Evolutionary conservation across 2,113 vertebrate species (phyloP), one percentile per base, ranked within the genome.

Genomic region (Plestiodon gilberti): DNA sequence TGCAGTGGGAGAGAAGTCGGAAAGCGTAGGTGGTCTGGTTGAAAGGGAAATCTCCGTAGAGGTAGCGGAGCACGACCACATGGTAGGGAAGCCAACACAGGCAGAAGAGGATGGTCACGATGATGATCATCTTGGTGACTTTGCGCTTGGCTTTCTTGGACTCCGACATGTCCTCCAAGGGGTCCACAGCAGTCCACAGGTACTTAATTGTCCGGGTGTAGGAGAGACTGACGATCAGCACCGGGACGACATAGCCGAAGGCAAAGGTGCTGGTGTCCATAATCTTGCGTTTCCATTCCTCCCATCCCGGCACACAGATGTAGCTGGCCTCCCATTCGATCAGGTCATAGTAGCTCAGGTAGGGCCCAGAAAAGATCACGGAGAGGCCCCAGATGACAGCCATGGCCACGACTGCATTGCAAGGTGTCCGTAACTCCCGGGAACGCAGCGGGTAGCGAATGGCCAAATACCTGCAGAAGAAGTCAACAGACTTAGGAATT

Each of bases 41-140:
- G 93, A 98, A 98, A 1, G 98, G 97, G 75, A 98, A 98, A 88
- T 98, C 97, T 73, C 98, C 98, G 0, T 98, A 98, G 55, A 97
- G 96, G 89, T 98, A 98, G 89, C 96, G 97, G 81, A 98, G 89
- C 89, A 98, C 97, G 61, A 98, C 96, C 67, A 98, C 94, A 0
- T 98, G 97, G 91, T 98, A 98, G 1, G 97, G 97, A 78, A 98
- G 95, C 97, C 98, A 98, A 88, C 98, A 98, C 71, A 98, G 96
- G 87, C 98, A 98, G 95, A 98, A 98, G 9, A 98, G 96, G 88
- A 97, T 97, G 0, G 98, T 98, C 91, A 98, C 98, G 1, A 98
- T 98, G 86, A 98, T 97, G 91, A 98, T 98, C 97, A 98, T 98
- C 93, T 98, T 98, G 90, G 98, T 98, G 87, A 98, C 98, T 84